phyloP scores from a whole-genome alignment of 2,888 invertebrate species.

The Thera obeliscata region DNA sequence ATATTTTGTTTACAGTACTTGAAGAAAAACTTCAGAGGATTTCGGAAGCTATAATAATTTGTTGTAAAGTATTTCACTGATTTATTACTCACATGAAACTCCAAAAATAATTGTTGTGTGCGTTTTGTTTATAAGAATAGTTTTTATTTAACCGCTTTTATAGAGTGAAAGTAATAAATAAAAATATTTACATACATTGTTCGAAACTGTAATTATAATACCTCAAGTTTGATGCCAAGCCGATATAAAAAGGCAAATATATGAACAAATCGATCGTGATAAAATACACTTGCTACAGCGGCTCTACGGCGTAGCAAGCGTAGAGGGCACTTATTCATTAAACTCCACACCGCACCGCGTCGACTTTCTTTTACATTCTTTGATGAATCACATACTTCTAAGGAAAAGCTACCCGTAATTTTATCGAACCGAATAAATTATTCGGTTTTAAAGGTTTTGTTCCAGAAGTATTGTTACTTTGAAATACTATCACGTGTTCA shows the following conservation, averaged over 20 bases:
- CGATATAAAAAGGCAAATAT: background rate
- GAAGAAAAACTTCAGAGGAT: too few relatives aligned
- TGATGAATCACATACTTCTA: background rate
- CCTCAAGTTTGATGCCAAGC: background rate
- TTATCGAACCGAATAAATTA: background rate
- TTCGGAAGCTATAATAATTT: too few relatives aligned
- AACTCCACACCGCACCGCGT: constrained; percentile 1
- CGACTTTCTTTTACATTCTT: background rate
- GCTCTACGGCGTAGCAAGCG: constrained; percentile 31
- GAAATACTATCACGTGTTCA: constrained; percentile 45
- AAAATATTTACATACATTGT: too few relatives aligned
- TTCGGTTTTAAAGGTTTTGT: background rate
- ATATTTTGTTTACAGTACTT: too few relatives aligned
- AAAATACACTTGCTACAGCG: constrained; percentile 9
- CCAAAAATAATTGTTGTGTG: too few relatives aligned
- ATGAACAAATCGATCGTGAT: background rate
- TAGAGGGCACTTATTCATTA: constrained; percentile 10
- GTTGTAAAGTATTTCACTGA: too few relatives aligned
- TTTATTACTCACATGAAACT: too few relatives aligned
- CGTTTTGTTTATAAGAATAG: too few relatives aligned
- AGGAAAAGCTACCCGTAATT: background rate
- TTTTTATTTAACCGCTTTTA: too few relatives aligned
- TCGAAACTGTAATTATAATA: background rate
- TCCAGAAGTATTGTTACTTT: constrained; percentile 9
- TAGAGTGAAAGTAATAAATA: too few relatives aligned